These are phyloP conservation scores for Paratrypauchen microcephalus DNA, from an alignment of 2,797 vertebrate genomes.

Conservation along the genomic window DNA sequence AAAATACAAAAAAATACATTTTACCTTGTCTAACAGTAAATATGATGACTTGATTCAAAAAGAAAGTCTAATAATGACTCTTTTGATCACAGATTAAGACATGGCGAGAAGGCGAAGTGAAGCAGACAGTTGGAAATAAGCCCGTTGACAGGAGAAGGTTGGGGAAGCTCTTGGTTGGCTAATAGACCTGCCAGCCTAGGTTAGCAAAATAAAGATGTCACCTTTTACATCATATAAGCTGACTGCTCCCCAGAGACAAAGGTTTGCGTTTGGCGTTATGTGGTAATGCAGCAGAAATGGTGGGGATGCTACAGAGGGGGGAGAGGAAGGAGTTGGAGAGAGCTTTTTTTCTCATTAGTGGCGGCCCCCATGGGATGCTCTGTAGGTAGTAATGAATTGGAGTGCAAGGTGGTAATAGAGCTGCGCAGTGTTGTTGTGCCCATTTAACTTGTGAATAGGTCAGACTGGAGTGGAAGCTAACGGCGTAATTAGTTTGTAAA, in stretches of 20 bases:
- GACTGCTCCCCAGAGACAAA: conserved; percentile 70
- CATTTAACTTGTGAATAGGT: conserved; percentile 57
- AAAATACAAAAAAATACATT: not conserved
- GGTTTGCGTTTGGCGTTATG: conserved; percentile 46
- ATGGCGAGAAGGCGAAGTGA: conserved; percentile 37
- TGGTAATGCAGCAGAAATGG: conserved; percentile 23
- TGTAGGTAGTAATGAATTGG: conserved; percentile 56
- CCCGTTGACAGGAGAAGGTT: conserved; percentile 60
- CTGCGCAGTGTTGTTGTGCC: conserved; percentile 63
- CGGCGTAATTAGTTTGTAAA: conserved; percentile 61
- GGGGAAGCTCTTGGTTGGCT: conserved; percentile 59
- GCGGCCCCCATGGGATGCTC: conserved; percentile 56
- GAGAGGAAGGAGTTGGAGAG: conserved; percentile 19
- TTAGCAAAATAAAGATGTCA: conserved; percentile 76
- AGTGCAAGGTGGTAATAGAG: conserved; percentile 66
- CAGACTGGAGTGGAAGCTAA: conserved; percentile 47
- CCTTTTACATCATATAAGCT: conserved; percentile 69
- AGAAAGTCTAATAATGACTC: conserved; percentile 54
- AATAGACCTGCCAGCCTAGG: conserved; percentile 73
- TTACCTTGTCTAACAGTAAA: conserved; percentile 10
- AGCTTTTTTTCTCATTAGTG: conserved; percentile 61
- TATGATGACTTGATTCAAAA: conserved; percentile 7
- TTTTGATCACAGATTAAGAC: conserved; percentile 68
- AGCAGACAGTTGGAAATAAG: conserved; percentile 61
- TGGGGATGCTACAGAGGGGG: conserved; percentile 16